Base-by-base conservation (phyloP, 2,888 invertebrate species). In the Buathra laborator region DNA sequence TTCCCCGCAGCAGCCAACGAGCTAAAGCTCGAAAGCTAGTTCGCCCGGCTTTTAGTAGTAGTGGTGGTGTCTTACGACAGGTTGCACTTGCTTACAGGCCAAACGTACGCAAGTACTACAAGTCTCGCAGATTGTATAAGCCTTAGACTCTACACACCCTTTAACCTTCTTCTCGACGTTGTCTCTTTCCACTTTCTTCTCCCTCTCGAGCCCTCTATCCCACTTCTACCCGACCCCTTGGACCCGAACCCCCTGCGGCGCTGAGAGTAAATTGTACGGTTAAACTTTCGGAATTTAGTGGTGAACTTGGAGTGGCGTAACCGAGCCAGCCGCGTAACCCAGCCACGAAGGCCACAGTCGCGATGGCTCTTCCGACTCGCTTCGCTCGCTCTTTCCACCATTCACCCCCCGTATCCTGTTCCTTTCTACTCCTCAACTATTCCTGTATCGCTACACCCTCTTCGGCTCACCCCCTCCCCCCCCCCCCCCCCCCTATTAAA, bases 221-320 rank as follows among this genome's bases (percentile, higher is more conserved):
- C 32, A 48, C 37, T 48, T 3, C 44, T 29, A 5, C 5, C 5
- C 12, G 16, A 9, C 12, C 12, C 46, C 32, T 2, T 24, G 29
- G 84, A 24, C 32, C 68, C 53, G 37, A 71, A 46, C 66, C 76
- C 66, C 76, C 83, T 56, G 79, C 78, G 83, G 84, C 75, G 64
- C 64, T 66, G 82, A 80, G 84, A 83, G 83, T 87, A 88, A 89
- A 90, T 89, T 87, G 88, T 79, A 86, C 76, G 81, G 87, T 85
- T 87, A 87, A 88, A 90, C 88, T 90, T 89, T 84, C 76, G 81
- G 86, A 89, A 90, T 90, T 90, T 90, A 90, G 88, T 88, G 87
- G 86, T 81, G 89, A 90, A 90, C 90, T 90, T 90, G 86, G 86
- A 87, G 86, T 88, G 77, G 84, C 86, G 86, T 90, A 88, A 87